phyloP scores from a whole-genome alignment of 2,113 vertebrate genomes.

The Talpa occidentalis region DNA sequence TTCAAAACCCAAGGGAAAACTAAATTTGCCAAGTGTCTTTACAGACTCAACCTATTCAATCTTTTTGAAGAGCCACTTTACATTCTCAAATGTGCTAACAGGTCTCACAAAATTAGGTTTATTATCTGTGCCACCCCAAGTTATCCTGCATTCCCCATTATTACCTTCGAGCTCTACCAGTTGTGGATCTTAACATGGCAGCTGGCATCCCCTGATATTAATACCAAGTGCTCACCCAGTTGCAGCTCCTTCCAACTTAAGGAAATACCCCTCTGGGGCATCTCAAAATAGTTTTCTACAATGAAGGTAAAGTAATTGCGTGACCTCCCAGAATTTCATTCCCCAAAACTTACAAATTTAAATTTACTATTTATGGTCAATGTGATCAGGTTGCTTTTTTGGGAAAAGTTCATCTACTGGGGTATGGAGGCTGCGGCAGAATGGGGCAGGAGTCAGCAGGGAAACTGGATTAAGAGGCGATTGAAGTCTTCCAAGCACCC shows the following conservation, averaged over 20 bases:
- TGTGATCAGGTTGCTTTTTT: neutral
- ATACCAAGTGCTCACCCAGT: neutral
- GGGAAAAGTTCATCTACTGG: neutral
- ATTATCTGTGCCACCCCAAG: neutral
- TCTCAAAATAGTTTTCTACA: slow-evolving; percentile 13
- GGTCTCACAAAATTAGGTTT: neutral
- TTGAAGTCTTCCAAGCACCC: too few relatives aligned
- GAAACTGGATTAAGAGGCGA: neutral
- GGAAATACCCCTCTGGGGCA: neutral
- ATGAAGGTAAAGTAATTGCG: neutral
- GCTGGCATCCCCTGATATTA: neutral
- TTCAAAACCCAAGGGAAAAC: slow-evolving; percentile 20
- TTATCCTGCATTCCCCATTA: neutral
- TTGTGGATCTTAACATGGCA: slow-evolving; percentile 9
- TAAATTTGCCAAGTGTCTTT: neutral
- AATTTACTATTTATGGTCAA: neutral
- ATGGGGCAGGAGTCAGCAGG: neutral
- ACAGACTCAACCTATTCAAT: neutral
- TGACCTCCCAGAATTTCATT: neutral
- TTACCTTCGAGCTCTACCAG: neutral
- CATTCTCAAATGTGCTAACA: neutral
- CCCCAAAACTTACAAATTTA: neutral
- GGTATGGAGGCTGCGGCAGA: neutral
- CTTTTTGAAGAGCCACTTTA: neutral
- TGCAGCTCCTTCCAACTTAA: neutral